Evolutionary conservation across 2,797 vertebrate genomes (phyloP).

Genomic region (Petrocephalus schoutedeni): DNA sequence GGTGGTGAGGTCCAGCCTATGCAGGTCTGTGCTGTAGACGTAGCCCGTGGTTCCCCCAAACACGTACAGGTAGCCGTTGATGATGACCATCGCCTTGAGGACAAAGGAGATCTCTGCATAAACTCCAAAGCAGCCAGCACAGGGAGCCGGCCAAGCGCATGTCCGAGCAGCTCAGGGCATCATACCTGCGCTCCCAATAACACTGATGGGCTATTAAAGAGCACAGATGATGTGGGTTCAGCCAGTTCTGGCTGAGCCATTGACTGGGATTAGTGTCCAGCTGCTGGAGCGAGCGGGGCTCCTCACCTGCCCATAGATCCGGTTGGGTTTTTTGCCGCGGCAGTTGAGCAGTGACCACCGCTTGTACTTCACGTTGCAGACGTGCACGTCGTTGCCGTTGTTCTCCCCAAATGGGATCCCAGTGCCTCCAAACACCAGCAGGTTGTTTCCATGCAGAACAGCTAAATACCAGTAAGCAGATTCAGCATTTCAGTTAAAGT

Average conservation of each 20-base stretch:
- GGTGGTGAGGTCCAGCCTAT: constrained; percentile 90
- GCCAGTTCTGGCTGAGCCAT: background rate
- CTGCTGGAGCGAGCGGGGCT: background rate
- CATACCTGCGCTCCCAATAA: background rate
- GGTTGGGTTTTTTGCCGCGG: constrained; percentile 90
- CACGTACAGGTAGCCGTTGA: constrained; percentile 91
- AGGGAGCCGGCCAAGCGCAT: background rate
- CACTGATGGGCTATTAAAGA: background rate
- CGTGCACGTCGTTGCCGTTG: constrained; percentile 92
- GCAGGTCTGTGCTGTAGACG: constrained; percentile 95
- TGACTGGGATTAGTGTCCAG: background rate
- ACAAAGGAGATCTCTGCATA: background rate
- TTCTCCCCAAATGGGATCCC: constrained; percentile 97
- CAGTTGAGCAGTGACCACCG: constrained; percentile 93
- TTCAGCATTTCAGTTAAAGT: constrained; percentile 23
- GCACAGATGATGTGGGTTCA: background rate
- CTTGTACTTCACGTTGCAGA: constrained; percentile 95
- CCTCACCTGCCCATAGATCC: constrained; percentile 96
- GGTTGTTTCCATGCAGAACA: constrained; percentile 92
- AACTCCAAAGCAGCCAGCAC: background rate
- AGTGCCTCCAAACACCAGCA: constrained; percentile 94
- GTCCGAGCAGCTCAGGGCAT: background rate
- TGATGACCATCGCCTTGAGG: constrained; percentile 76
- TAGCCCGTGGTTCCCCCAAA: constrained; percentile 97
- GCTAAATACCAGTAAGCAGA: constrained; percentile 57